phyloP scores from a whole-genome alignment of 1,140 invertebrate genomes.

The Dreissena rostriformis region DNA sequence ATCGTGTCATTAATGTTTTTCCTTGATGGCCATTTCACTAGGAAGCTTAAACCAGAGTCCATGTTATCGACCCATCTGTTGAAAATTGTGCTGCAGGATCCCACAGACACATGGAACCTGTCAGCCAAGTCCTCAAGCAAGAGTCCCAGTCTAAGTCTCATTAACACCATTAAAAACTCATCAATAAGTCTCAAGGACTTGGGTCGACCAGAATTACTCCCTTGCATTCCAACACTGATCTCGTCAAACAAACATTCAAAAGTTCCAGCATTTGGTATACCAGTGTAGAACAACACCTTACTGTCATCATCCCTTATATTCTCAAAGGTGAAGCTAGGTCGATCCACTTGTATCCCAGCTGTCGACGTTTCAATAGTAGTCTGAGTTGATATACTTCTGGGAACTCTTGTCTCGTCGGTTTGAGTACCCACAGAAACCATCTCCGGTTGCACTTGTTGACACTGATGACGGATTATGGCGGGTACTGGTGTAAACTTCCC shows the following conservation, averaged over 20 bases:
- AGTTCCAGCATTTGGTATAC: slow-evolving; percentile 6
- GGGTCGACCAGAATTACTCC: background rate
- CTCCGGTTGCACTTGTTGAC: background rate
- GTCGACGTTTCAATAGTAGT: background rate
- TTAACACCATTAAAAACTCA: slow-evolving; percentile 26
- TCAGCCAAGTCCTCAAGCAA: slow-evolving; percentile 19
- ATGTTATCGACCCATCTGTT: background rate
- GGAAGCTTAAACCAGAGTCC: background rate
- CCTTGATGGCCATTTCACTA: slow-evolving; percentile 17
- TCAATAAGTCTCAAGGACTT: background rate
- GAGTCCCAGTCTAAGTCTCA: slow-evolving; percentile 6
- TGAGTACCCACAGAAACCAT: slow-evolving; percentile 11
- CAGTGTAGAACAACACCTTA: slow-evolving; percentile 13
- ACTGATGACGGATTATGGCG: slow-evolving; percentile 10
- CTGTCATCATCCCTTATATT: background rate
- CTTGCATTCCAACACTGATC: background rate
- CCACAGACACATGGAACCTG: slow-evolving; percentile 9
- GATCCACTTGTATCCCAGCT: too few species aligned
- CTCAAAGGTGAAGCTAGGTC: slow-evolving; percentile 2
- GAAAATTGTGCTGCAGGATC: background rate
- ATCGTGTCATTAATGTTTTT: background rate
- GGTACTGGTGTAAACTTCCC: background rate
- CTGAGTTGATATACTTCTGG: background rate
- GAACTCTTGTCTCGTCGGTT: slow-evolving; percentile 11
- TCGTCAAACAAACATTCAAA: slow-evolving; percentile 24